A percentile compares a stretch with the other conserved stretches of the same genome.
phyloP scores from a whole-genome alignment of 2,888 invertebrate species.

The Cynaeus angustus region DNA sequence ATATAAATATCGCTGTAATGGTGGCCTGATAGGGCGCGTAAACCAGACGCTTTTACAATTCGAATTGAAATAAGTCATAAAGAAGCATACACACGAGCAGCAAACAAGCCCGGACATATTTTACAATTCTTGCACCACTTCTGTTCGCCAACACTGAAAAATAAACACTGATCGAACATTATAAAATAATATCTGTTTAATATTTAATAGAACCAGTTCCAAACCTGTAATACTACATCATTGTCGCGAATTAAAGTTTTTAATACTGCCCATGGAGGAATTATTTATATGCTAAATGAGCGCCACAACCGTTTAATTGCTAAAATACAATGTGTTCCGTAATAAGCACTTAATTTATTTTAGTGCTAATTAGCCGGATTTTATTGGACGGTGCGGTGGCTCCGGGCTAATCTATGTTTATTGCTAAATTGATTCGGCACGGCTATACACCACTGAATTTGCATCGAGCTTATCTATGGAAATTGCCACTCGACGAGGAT shows the following conservation, averaged over 20 bases:
- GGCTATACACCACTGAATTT: slow-evolving; percentile 38
- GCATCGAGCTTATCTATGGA: slow-evolving; percentile 48
- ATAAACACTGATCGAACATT: slow-evolving; percentile 63
- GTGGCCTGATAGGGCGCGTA: slow-evolving; percentile 51
- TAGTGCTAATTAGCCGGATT: slow-evolving; percentile 66
- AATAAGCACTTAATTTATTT: slow-evolving; percentile 69
- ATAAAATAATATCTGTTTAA: slow-evolving; percentile 68
- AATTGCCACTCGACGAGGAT: slow-evolving; percentile 41
- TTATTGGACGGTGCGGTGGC: slow-evolving; percentile 55
- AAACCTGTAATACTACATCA: slow-evolving; percentile 67
- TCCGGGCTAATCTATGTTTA: slow-evolving; percentile 48
- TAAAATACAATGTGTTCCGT: slow-evolving; percentile 67
- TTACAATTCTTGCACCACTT: slow-evolving; percentile 64
- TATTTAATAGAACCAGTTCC: slow-evolving; percentile 69
- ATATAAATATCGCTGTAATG: slow-evolving; percentile 58
- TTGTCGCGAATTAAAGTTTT: slow-evolving; percentile 68
- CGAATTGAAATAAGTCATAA: slow-evolving; percentile 59
- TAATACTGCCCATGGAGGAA: slow-evolving; percentile 61
- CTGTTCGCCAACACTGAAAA: slow-evolving; percentile 62
- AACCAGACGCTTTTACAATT: slow-evolving; percentile 53
- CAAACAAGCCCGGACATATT: slow-evolving; percentile 63
- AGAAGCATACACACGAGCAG: slow-evolving; percentile 49
- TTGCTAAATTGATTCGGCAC: slow-evolving; percentile 50
- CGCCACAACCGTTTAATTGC: slow-evolving; percentile 64
- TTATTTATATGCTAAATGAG: slow-evolving; percentile 66